Evolutionary conservation across 2,888 invertebrate genomes (phyloP), one percentile per base, ranked within the genome.

Genomic region (Adelphocoris suturalis): DNA sequence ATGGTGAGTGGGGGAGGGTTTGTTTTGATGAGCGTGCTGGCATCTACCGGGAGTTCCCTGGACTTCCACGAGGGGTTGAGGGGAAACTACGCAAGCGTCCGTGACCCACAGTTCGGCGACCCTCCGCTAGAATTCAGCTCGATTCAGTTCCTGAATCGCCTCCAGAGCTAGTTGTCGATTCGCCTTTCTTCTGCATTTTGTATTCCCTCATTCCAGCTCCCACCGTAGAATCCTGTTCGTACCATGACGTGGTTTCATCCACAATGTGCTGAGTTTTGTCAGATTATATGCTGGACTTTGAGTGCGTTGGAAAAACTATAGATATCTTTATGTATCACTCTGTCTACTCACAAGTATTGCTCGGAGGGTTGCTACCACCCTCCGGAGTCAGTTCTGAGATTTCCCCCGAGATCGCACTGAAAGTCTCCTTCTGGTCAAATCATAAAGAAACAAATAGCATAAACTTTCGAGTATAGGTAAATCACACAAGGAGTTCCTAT

Each of bases 81-180:
- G 13, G 7, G 78, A 46, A n/a, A 46, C 78, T 13, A 28, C 46
- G 76, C 16, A 28, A 78, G 46, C 46, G 78, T n/a, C 37, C 37
- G 57, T 55, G 23, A 84, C 57, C 7, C 1, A 12, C 14, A 85
- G 85, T 85, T 85, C 37, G 37, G 27, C 57, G 61, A 85, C 85
- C 85, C 85, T 85, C 85, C 85, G 61, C 85, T 85, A 85, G 85
- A 57, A 55, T n/a, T 37, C 85, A 55, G 61, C 37, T 46, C 16
- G 14, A 61, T 85, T 28, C 85, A 85, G 28, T 37, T 61, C 9
- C 47, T 46, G 46, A 47, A 37, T 13, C 16, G n/a, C 78, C 16
- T 46, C 78, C 37, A 47, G 37, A 47, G 78, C 1, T 47, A 0
- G 9, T 7, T 2, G 7, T 11, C 23, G 1, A 3, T 11, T 11